Evolutionary conservation across 2,888 invertebrate genomes (phyloP), one percentile per base, ranked within the genome.

Genomic region (Ichneumon xanthorius): DNA sequence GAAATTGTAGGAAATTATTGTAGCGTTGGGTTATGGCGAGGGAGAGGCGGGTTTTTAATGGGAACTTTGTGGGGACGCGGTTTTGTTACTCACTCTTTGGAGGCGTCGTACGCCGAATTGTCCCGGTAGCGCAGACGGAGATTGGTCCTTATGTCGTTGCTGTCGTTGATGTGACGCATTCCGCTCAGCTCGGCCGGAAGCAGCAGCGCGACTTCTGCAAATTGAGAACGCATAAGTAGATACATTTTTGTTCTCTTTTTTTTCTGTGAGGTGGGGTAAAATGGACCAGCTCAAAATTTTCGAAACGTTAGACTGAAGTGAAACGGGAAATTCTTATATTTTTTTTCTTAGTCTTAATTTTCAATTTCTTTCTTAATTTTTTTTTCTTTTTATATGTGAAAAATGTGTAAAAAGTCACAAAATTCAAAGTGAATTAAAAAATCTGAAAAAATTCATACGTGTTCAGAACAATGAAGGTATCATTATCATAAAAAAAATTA

Each of bases 131-230:
- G 96, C 86, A 97, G 94, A 68, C 97, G 95, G 87, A 98, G 95
- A 94, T 98, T 98, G 92, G 96, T 96, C 88, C 97, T 95, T 89
- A 97, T 97, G 92, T 97, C 97, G 90, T 96, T 96, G 77, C 97
- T 97, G 83, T 97, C 97, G 93, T 98, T 97, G 78, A 96, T 96
- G 90, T 96, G 96, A 76, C 97, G 96, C 92, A 96, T 96, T 88
- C 96, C 96, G 14, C 97, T 97, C 89, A 97, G 94, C 4, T 96
- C 95, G 0, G 97, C 97, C 0, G 98, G 98, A 81, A 98, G 95
- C 71, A 98, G 95, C 94, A 97, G 96, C 0, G 97, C 98, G 87
- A 97, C 97, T 95, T 98, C 98, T 96, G 95, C n/a, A 95, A 95
- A 90, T 89, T 92, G 88, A 91, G 84, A 80, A 83, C 76, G 61